Base-by-base conservation (phyloP, 2,113 vertebrate species). In the Hippocampus comes region DNA sequence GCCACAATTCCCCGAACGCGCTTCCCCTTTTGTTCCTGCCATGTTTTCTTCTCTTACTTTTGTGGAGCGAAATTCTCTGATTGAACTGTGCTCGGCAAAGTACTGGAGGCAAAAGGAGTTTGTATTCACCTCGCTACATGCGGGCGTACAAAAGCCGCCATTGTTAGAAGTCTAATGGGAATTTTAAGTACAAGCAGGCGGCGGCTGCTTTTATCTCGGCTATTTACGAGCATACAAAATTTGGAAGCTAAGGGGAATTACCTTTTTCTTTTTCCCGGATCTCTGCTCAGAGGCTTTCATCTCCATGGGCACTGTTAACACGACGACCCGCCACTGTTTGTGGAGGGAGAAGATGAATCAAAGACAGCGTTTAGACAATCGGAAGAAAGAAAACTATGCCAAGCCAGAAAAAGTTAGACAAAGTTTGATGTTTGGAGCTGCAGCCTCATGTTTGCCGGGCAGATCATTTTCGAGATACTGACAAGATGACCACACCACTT, bases 281-380 rank as follows among this genome's bases (percentile, higher is more conserved):
- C 80, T 76, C 51, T 84, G 78, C 81, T 75, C 72, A 74, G 79
- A 85, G 80, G 80, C 87, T 91, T 92, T 92, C 87, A 92, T 92
- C 89, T 90, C 75, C 23, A 43, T 53, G 63, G 6, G 63, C 71
- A 78, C 84, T 86, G 83, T 77, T 79, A 80, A 82, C 61, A 53
- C 63, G 82, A 75, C 72, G 63, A 75, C 69, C 74, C 42, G 78
- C 76, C 83, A 9, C 12, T 9, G 79, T 86, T 87, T 82, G 76
- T 68, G 72, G 67, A 81, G 68, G 51, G 64, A 68, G 67, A 67
- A 83, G 79, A 20, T 61, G 70, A 88, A 89, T 87, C 79, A 86
- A 87, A 91, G 86, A 63, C n/a, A 55, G n/a, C 78, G 81, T 89
- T 87, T 84, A 88, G 48, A 78, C 41, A 11, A 27, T 12, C 20